Conservation (phyloP, 2,797 vertebrate species). For the Lacerta viridis region DNA sequence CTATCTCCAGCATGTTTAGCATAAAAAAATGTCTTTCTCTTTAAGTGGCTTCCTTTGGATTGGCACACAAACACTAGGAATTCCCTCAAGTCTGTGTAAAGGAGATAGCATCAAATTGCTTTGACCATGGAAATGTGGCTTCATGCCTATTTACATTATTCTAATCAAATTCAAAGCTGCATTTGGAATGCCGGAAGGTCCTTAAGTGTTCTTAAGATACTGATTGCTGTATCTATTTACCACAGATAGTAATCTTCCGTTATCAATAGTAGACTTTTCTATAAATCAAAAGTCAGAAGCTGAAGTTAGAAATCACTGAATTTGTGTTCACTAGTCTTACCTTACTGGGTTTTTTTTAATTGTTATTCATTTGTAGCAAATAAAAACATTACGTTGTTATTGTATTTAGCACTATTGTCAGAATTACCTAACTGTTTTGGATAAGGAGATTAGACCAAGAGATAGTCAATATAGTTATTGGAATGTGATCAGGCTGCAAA, state of each 20-base stretch:
- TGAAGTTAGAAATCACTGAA: conserved; percentile 38
- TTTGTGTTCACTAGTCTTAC: conserved; percentile 2
- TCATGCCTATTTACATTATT: conserved; percentile 59
- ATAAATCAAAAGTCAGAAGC: conserved; percentile 29
- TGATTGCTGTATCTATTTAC: conserved; percentile 20
- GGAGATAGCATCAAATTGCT: conserved; percentile 61
- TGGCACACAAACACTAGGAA: conserved; percentile 42
- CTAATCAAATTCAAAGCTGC: conserved; percentile 54
- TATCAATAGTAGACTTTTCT: conserved; percentile 14
- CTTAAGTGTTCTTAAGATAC: conserved; percentile 44
- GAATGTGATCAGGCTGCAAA: neutral
- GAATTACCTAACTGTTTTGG: neutral
- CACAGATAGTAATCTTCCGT: conserved; percentile 46
- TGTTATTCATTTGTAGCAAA: neutral
- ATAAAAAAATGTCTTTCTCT: conserved; percentile 54
- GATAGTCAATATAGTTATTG: neutral
- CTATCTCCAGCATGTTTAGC: neutral
- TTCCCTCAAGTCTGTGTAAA: conserved; percentile 56
- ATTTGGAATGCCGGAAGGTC: conserved; percentile 30
- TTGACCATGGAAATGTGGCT: conserved; percentile 59
- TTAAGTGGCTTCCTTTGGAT: conserved; percentile 48
- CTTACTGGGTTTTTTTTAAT: neutral
- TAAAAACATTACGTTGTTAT: conserved; percentile 1
- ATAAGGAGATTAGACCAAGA: neutral
- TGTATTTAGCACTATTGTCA: neutral